These are phyloP conservation scores for Peribatodes rhomboidaria DNA, from an alignment of 2,888 invertebrate species.

Conservation along the genomic window DNA sequence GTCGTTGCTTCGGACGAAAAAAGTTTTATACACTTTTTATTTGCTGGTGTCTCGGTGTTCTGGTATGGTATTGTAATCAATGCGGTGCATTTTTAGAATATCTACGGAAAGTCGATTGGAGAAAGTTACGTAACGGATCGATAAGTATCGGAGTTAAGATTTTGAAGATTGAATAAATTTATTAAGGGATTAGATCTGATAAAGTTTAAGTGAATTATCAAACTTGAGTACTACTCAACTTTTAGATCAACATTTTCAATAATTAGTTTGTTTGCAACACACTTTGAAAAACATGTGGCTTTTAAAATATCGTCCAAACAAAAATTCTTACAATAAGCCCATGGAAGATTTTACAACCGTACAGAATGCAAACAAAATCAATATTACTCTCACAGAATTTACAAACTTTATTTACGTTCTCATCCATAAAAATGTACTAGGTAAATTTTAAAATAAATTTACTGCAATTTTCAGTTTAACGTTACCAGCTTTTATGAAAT, in stretches of 20 bases:
- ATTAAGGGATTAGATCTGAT: background rate
- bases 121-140: slow-evolving; percentile 32
- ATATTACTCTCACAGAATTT: background rate
- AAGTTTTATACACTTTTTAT: slow-evolving; percentile 50
- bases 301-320: background rate
- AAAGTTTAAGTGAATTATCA: background rate
- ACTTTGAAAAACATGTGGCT: too few relatives aligned
- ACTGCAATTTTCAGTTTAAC: slow-evolving; percentile 20
- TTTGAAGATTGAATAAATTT: slow-evolving; percentile 16
- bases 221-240: too few relatives aligned
- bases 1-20: slow-evolving; percentile 64
- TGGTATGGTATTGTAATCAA: slow-evolving; percentile 42
- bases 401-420: background rate
- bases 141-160: slow-evolving; percentile 19
- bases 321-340: background rate
- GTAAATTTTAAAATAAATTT: slow-evolving; percentile 7
- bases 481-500: slow-evolving; percentile 25
- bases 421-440: background rate
- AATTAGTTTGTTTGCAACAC: too few relatives aligned
- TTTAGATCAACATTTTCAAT: too few relatives aligned
- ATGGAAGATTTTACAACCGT: background rate
- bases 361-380: background rate
- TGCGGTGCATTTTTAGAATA: slow-evolving; percentile 39
- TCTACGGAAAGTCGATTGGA: slow-evolving; percentile 31
- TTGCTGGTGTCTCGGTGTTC: slow-evolving; percentile 45